Evolutionary conservation across 2,113 vertebrate genomes (phyloP), one percentile per base, ranked within the genome.

Genomic region (Hucho hucho): DNA sequence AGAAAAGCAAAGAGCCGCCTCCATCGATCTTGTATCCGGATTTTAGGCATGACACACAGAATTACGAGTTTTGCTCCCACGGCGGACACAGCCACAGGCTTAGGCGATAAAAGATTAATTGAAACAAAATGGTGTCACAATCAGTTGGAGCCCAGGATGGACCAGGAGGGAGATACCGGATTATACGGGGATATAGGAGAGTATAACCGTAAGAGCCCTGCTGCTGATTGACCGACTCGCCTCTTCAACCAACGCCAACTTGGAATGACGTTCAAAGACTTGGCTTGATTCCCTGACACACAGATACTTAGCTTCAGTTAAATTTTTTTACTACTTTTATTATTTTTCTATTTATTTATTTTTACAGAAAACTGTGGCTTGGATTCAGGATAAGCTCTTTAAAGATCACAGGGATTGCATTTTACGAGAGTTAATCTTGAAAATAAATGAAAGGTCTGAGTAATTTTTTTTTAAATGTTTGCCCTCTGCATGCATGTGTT

Each of bases 51-150:
- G 73, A 85, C 83, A 83, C 80, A 86, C 81, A 89, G 77, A 82
- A 78, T 85, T 87, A 68, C 69, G 37, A 64, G 75, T 82, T 85
- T 90, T 83, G 87, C 85, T 83, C 22, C 12, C 29, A 46, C 71
- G 24, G 22, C 49, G 67, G 49, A 84, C 37, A 28, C 83, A 84
- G 85, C 89, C 76, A 87, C 77, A 46, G 82, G 90, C 87, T 87
- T 83, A 83, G 72, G 77, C 70, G 81, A 86, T 89, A 83, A 92
- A 89, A 87, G 84, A 92, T 91, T 89, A 89, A 91, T 88, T 90
- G 79, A 88, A 91, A 89, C 82, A 87, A 91, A 87, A 76, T 25
- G 64, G 24, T 75, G 77, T 72, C 84, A 58, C 65, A 43, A 81
- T 89, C 82, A 84, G 74, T 85, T 82, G 78, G 75, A 85, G 76